Evolutionary conservation across 2,888 invertebrate genomes (phyloP).

Genomic region (Toxonevra muliebris): DNA sequence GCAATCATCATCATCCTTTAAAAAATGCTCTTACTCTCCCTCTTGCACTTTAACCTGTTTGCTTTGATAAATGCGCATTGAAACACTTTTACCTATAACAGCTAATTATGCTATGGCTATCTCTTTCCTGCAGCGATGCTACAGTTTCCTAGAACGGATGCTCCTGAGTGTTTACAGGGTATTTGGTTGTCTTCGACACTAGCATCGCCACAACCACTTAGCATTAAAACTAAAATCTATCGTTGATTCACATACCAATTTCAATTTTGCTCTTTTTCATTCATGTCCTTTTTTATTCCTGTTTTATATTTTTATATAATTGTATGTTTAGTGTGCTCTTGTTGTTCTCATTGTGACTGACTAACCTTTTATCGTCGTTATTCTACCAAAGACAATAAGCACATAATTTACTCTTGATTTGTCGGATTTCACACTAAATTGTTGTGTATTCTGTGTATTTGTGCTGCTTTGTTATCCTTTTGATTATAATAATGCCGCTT

Average conservation of each 20-base stretch:
- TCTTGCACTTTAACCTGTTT: slow-evolving; percentile 48
- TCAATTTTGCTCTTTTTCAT: slow-evolving; percentile 16
- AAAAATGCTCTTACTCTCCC: too few relatives aligned
- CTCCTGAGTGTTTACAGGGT: slow-evolving; percentile 28
- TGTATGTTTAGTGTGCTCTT: neutral
- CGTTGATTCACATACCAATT: slow-evolving; percentile 45
- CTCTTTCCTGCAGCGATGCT: slow-evolving; percentile 44
- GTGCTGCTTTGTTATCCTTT: slow-evolving; percentile 14
- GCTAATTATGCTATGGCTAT: slow-evolving; percentile 46
- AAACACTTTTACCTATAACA: slow-evolving; percentile 36
- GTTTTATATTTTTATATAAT: slow-evolving; percentile 24
- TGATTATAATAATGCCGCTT: slow-evolving; percentile 25
- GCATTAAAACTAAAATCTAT: slow-evolving; percentile 44
- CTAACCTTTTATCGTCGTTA: slow-evolving; percentile 4
- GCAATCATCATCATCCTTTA: neutral
- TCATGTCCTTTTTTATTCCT: slow-evolving; percentile 42
- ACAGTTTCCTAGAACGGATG: too few relatives aligned
- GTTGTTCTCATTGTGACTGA: neutral
- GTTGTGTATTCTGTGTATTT: slow-evolving; percentile 14
- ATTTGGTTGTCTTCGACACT: too few relatives aligned
- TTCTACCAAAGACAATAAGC: slow-evolving; percentile 16
- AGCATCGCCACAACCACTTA: neutral
- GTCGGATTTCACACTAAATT: slow-evolving; percentile 34
- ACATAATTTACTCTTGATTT: slow-evolving; percentile 31
- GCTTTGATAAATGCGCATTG: slow-evolving; percentile 53